Base-by-base conservation (phyloP, 2,888 invertebrate genomes). In the Tyria jacobaeae region DNA sequence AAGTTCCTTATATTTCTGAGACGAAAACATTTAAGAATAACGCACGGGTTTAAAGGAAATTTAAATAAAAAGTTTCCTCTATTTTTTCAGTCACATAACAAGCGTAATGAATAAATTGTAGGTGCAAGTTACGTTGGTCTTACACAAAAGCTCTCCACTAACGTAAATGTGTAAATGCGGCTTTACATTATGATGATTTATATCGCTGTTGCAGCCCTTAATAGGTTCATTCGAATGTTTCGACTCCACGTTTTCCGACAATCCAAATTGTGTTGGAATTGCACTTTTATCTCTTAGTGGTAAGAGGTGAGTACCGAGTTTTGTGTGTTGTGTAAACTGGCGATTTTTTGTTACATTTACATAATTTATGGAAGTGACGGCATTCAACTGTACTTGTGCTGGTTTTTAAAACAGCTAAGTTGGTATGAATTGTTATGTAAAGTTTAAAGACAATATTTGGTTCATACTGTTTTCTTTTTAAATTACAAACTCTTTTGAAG, bases 111-210 rank as follows among this genome's bases (percentile, higher is more conserved):
- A 55, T 51, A 51, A 51, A 41, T 55, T 44, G 25, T 3, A 44
- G 44, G 21, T 21, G 54, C 44, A 27, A 44, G 55, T 44, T 17
- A 54, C 41, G 27, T 54, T 55, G 37, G 37, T 39, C 39, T 53
- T 53, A 53, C 39, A 53, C 53, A 31, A 55, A 44, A 56, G 47
- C 34, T 56, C 56, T 34, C 25, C 15, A 34, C 56, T 24, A 56
- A 35, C 35, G 35, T 35, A 56, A 55, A 56, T 24, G 51, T 60
- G 44, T 60, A 51, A 50, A 55, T 34, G 34, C 25, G 17, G 41
- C 55, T 50, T 60, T 55, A 39, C 25, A 80, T 80, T 79, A 72
- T 71, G 71, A 81, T 84, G 80, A 85, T 84, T 81, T 83, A 84
- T 81, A 71, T 79, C 69, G 68, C 68, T 49, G 69, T 47, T 62